Percentiles rank a stretch among this genome's conserved stretches.
Conservation (phyloP, 1,140 invertebrate genomes). For the Ceratina australensis region DNA sequence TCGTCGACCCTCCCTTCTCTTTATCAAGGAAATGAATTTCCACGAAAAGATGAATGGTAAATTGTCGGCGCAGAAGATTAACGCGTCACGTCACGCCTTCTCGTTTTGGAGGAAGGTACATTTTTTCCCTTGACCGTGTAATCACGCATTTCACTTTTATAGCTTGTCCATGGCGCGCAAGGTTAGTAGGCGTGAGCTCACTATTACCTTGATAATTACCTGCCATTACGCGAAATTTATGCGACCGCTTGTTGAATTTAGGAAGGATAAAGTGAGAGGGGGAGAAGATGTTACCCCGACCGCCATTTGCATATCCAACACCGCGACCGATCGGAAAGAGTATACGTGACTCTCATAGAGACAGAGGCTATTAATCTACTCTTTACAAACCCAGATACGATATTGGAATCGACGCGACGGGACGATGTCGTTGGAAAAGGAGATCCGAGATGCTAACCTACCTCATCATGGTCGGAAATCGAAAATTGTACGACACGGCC, state of each 20-base stretch:
- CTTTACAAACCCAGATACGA: not conserved
- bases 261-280: not conserved
- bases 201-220: conserved; percentile 41
- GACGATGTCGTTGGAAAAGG: not conserved
- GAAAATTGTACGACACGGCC: conserved; percentile 3
- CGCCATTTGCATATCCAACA: conserved; percentile 33
- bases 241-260: conserved; percentile 46
- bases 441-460: not conserved
- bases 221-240: conserved; percentile 41
- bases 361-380: conserved; percentile 1
- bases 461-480: not conserved
- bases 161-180: not conserved
- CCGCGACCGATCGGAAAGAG: conserved; percentile 1
- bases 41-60: not conserved
- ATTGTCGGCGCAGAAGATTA: conserved; percentile 1
- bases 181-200: conserved; percentile 5
- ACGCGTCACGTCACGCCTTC: not conserved
- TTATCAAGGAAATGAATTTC: not conserved
- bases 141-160: conserved; percentile 12
- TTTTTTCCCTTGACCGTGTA: conserved; percentile 22
- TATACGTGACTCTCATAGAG: not conserved
- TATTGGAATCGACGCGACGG: not conserved
- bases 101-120: not conserved
- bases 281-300: conserved; percentile 1
- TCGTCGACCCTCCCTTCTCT: not conserved